phyloP scores from a whole-genome alignment of 2,797 vertebrate genomes.

The Discoglossus pictus region DNA sequence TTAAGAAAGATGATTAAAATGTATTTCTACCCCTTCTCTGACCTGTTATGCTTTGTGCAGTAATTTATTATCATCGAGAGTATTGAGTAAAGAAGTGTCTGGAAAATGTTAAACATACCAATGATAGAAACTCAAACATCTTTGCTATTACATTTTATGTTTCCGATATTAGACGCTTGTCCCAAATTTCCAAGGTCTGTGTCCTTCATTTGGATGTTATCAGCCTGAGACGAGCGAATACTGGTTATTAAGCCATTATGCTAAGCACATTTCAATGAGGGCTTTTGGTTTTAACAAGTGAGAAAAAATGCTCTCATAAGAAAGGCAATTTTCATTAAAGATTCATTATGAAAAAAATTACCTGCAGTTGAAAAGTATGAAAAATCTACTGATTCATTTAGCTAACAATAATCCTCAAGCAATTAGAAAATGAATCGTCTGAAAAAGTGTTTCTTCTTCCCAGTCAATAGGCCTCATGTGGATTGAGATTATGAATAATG shows the following conservation, averaged over 20 bases:
- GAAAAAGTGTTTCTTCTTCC: slow-evolving; percentile 51
- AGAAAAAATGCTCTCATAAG: slow-evolving; percentile 65
- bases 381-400: slow-evolving; percentile 51
- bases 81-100: slow-evolving; percentile 40
- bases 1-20: slow-evolving; percentile 47
- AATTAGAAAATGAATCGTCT: slow-evolving; percentile 60
- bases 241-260: slow-evolving; percentile 58
- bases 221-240: slow-evolving; percentile 53
- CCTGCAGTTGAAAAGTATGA: slow-evolving; percentile 63
- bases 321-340: slow-evolving; percentile 66
- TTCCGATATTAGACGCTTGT: slow-evolving; percentile 45
- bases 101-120: slow-evolving; percentile 45
- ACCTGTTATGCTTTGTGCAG: slow-evolving; percentile 50
- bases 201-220: slow-evolving; percentile 59
- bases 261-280: slow-evolving; percentile 67
- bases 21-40: slow-evolving; percentile 46
- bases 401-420: slow-evolving; percentile 52
- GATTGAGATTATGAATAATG: slow-evolving; percentile 49
- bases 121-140: slow-evolving; percentile 34
- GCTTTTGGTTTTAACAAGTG: slow-evolving; percentile 69
- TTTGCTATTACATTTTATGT: slow-evolving; percentile 57
- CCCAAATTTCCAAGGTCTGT: slow-evolving; percentile 54
- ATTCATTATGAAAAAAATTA: slow-evolving; percentile 71
- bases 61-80: slow-evolving; percentile 40
- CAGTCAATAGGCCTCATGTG: slow-evolving; percentile 52